Evolutionary conservation across 2,113 vertebrate genomes (phyloP), one percentile per base, ranked within the genome.

Genomic region (Zosterops lateralis): DNA sequence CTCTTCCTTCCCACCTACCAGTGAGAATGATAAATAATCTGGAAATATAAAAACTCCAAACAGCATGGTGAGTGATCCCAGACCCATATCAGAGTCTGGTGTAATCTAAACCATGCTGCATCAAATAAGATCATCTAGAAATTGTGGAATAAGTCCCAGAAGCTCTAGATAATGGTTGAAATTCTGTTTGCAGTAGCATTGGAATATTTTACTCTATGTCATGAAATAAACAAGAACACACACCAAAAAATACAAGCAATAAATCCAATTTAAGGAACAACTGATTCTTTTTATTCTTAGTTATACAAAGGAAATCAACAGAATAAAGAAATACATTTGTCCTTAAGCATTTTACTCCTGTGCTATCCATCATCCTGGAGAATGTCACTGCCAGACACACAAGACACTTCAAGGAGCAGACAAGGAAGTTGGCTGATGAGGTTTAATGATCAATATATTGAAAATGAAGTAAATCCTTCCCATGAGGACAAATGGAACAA

Each of bases 381-480:
- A 84, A 51, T 47, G 73, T 34, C 45, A 44, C 26, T 56, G 47
- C 50, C 76, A 70, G 15, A 32, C 28, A 64, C 44, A 40, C 24
- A 48, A 32, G 32, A 21, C 45, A 44, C 48, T 68, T 72, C 31
- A 66, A 83, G 67, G 42, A 92, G 51, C 38, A 66, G 42, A 77
- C 54, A 72, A 62, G 57, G 29, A 68, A 72, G 29, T 6, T 65
- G 29, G 20, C 18, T 95, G 77, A 85, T 58, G 56, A 66, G 36
- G 61, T 84, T 66, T 68, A 44, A 71, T 38, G 38, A 70, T 87
- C 51, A 80, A 58, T 67, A 75, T 15, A 44, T 31, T 80, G 56
- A 84, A 89, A 87, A 92, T n/a, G 0, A 91, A 92, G 34, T 78
- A 90, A 93, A 87, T 78, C 57, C 32, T 84, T 83, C 32, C n/a